These are phyloP conservation scores for Macroglossus sobrinus DNA, from an alignment of 2,113 vertebrate species.

Conservation along the genomic window DNA sequence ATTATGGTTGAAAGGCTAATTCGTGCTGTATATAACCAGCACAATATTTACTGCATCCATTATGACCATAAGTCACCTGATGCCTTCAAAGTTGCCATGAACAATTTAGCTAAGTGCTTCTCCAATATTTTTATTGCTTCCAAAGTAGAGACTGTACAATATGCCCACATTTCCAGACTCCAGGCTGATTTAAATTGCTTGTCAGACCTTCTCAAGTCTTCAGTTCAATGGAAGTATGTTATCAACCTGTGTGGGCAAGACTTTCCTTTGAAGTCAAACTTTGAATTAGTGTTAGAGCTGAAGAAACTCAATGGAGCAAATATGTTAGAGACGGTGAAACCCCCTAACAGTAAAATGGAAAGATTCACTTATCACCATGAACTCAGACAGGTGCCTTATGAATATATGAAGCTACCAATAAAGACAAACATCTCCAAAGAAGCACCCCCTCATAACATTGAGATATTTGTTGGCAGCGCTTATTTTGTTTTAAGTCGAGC, in stretches of 20 bases:
- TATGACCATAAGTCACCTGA: slow-evolving; percentile 90
- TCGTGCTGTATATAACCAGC: slow-evolving; percentile 86
- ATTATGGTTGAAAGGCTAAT: slow-evolving; percentile 94
- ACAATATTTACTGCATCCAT: slow-evolving; percentile 95
- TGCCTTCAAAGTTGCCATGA: slow-evolving; percentile 87
- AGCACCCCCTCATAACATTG: slow-evolving; percentile 87
- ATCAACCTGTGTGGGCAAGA: slow-evolving; percentile 97
- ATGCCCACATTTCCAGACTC: slow-evolving; percentile 92
- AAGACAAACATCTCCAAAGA: slow-evolving; percentile 85
- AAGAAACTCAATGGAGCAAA: slow-evolving; percentile 88
- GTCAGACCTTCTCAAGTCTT: slow-evolving; percentile 88
- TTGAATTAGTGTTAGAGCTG: slow-evolving; percentile 88
- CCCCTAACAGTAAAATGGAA: slow-evolving; percentile 87
- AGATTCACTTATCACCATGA: slow-evolving; percentile 89
- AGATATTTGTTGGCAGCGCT: slow-evolving; percentile 93
- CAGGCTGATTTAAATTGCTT: slow-evolving; percentile 94
- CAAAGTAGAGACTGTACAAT: slow-evolving; percentile 90
- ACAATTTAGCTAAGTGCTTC: slow-evolving; percentile 89
- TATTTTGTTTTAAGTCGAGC: slow-evolving; percentile 92
- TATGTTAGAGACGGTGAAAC: slow-evolving; percentile 92
- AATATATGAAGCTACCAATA: slow-evolving; percentile 85
- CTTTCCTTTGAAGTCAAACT: slow-evolving; percentile 93
- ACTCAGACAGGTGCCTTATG: slow-evolving; percentile 85
- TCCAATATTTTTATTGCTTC: slow-evolving; percentile 92
- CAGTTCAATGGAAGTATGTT: slow-evolving; percentile 90